Evolutionary conservation across 2,888 invertebrate genomes (phyloP).

Genomic region (Lamellibrachia satsuma): DNA sequence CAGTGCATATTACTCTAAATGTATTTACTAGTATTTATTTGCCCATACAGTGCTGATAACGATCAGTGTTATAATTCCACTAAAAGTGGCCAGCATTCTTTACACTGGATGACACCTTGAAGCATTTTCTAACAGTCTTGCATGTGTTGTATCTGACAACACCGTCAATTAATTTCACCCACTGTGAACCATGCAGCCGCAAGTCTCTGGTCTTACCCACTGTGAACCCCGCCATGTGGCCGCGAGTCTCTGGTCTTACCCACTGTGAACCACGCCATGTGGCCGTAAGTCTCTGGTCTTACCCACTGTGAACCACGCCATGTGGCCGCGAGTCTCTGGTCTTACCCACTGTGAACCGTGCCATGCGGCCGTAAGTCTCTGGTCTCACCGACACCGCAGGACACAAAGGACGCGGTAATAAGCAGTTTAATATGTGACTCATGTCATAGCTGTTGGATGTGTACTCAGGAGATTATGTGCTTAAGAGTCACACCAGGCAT

Average conservation of each 20-base stretch:
- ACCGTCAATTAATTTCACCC: background rate
- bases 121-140: background rate
- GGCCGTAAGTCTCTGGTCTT: background rate
- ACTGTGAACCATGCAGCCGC: background rate
- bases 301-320: background rate
- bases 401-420: background rate
- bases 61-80: background rate
- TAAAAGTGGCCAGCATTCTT: background rate
- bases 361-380: background rate
- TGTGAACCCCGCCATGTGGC: background rate
- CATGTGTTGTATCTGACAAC: background rate
- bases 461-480: conserved; percentile 3
- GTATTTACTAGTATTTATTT: background rate
- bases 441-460: background rate
- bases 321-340: background rate
- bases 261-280: background rate
- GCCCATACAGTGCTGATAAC: background rate
- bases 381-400: background rate
- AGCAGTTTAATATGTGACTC: conserved; percentile 5
- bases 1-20: background rate
- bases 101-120: background rate
- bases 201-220: background rate
- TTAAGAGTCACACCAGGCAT: background rate
- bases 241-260: background rate
- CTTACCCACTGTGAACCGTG: background rate